Evolutionary conservation across 2,797 vertebrate genomes (phyloP).

Genomic region (Sphenodon punctatus): DNA sequence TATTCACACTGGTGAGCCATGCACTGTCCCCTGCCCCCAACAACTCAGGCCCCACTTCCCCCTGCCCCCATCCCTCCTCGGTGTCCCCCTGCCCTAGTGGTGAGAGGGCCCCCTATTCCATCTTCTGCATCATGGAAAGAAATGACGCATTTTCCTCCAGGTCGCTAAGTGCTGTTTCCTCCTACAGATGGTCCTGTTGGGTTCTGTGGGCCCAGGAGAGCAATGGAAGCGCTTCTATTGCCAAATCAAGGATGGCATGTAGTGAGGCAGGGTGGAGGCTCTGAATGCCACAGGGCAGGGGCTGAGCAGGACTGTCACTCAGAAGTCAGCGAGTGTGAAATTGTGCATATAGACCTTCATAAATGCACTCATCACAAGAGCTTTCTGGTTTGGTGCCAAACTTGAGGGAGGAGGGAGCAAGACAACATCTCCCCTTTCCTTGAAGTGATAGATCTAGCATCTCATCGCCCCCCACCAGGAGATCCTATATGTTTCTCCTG

Average conservation of each 20-base stretch:
- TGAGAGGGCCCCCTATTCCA: no score
- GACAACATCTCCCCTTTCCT: neutral
- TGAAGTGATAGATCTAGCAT: neutral
- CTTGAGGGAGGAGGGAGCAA: neutral
- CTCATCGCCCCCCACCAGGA: neutral
- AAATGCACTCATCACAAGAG: neutral
- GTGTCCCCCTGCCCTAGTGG: no score
- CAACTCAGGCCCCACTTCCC: no score
- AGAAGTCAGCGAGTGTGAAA: neutral
- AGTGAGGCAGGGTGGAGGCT: neutral
- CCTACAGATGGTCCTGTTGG: neutral
- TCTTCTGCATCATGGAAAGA: neutral
- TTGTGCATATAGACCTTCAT: neutral
- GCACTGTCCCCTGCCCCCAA: no score
- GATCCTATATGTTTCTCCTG: no score
- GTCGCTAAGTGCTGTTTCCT: neutral
- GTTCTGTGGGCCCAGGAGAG: neutral
- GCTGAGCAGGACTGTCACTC: neutral
- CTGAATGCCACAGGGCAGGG: neutral
- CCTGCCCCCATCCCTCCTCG: no score
- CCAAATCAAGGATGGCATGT: neutral
- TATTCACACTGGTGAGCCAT: no score
- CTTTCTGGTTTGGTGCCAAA: neutral
- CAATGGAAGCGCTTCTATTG: no score
- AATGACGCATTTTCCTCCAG: neutral